A percentile compares a stretch with the other conserved stretches of the same genome.
phyloP scores from a whole-genome alignment of 2,888 invertebrate genomes.

The Meliscaeva auricollis region DNA sequence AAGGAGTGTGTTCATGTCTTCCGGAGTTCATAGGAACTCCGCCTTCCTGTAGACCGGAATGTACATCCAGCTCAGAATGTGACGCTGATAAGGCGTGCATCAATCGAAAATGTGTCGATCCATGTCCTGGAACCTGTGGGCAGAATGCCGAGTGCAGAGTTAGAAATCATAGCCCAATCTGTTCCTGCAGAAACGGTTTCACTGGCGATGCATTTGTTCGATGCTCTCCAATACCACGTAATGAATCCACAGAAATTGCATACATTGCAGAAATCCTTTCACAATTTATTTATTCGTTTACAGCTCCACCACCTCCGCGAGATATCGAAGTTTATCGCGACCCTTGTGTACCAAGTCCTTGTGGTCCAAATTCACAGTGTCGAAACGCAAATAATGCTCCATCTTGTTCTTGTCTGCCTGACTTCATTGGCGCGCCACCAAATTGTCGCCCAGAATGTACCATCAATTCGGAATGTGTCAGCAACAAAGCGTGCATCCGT shows the following conservation, averaged over 20 bases:
- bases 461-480: slow-evolving; percentile 90
- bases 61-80: slow-evolving; percentile 90
- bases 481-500: slow-evolving; percentile 90
- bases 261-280: too few species aligned
- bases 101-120: slow-evolving; percentile 89
- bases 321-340: slow-evolving; percentile 81
- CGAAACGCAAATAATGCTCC: slow-evolving; percentile 86
- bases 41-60: slow-evolving; percentile 90
- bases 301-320: slow-evolving; percentile 78
- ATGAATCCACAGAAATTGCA: slow-evolving; percentile 62
- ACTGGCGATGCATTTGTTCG: slow-evolving; percentile 91
- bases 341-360: slow-evolving; percentile 88
- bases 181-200: slow-evolving; percentile 88
- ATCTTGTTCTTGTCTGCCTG: slow-evolving; percentile 87
- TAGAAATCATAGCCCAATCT: slow-evolving; percentile 91
- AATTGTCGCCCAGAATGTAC: slow-evolving; percentile 89
- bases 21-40: slow-evolving; percentile 89
- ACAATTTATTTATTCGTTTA: not conserved
- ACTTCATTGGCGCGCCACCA: slow-evolving; percentile 89
- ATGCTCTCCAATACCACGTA: slow-evolving; percentile 86
- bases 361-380: slow-evolving; percentile 89
- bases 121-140: slow-evolving; percentile 91
- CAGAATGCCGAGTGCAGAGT: slow-evolving; percentile 89
- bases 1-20: slow-evolving; percentile 90
- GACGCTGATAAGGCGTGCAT: slow-evolving; percentile 88